These are phyloP conservation scores for Heterohyrax brucei DNA, from an alignment of 2,797 vertebrate genomes.

Conservation along the genomic window DNA sequence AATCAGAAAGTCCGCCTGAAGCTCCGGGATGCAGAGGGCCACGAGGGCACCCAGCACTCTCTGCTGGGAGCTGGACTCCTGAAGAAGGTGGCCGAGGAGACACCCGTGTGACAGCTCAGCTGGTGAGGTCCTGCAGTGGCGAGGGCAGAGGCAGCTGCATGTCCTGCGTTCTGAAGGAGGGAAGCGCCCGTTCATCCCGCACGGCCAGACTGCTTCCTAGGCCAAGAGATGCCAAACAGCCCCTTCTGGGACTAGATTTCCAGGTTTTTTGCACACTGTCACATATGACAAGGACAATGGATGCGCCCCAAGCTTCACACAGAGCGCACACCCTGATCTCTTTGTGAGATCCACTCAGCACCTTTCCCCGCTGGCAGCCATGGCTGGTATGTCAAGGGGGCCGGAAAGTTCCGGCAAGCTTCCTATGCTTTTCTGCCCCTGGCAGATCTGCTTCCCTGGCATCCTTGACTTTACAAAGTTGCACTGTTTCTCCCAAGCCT, in stretches of 20 bases:
- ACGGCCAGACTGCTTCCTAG: constrained; percentile 80
- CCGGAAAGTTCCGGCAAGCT: constrained; percentile 84
- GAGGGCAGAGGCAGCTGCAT: constrained; percentile 50
- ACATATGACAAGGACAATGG: constrained; percentile 92
- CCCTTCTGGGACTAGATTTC: constrained; percentile 80
- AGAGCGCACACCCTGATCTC: constrained; percentile 87
- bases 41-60: constrained; percentile 93
- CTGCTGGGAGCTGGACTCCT: constrained; percentile 94
- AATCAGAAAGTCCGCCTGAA: constrained; percentile 97
- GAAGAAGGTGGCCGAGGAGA: constrained; percentile 95
- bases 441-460: constrained; percentile 83
- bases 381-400: constrained; percentile 49
- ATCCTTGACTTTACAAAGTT: constrained; percentile 87
- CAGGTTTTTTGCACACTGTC: constrained; percentile 89
- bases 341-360: constrained; percentile 86
- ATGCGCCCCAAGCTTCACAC: constrained; percentile 90
- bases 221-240: constrained; percentile 52
- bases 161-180: constrained; percentile 27
- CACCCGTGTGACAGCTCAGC: constrained; percentile 93
- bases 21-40: constrained; percentile 92
- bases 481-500: constrained; percentile 85
- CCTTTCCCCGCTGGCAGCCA: constrained; percentile 72
- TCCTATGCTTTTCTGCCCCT: constrained; percentile 76
- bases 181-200: constrained; percentile 66
- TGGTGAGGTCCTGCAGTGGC: constrained; percentile 83